Percentiles rank a stretch among this genome's conserved stretches.
These are phyloP conservation scores for Torymus auratus DNA, from an alignment of 2,888 invertebrate species.

Conservation along the genomic window DNA sequence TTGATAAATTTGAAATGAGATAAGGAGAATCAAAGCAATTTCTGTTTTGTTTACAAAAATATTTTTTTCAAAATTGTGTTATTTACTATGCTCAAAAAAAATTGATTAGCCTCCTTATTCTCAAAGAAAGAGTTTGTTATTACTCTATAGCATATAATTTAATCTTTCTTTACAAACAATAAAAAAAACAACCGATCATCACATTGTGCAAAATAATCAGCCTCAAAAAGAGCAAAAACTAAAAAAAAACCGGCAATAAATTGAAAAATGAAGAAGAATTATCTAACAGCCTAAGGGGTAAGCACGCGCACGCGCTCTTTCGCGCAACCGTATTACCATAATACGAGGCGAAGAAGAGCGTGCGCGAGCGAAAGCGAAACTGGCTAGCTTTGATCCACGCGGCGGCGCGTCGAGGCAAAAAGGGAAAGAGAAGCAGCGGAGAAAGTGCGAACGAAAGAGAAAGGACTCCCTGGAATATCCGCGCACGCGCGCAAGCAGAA, in stretches of 20 bases:
- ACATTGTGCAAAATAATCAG: too few species aligned
- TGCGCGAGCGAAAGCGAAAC: conserved; percentile 34
- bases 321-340: conserved; percentile 48
- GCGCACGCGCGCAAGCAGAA: not conserved
- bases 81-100: too few species aligned
- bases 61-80: too few species aligned
- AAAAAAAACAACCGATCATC: too few species aligned
- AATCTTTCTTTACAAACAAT: too few species aligned
- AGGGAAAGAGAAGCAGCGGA: conserved; percentile 28
- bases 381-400: conserved; percentile 13
- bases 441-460: conserved; percentile 49
- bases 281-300: conserved; percentile 20
- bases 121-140: too few species aligned
- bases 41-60: too few species aligned
- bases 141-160: too few species aligned
- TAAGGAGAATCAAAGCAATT: too few species aligned
- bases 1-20: too few species aligned
- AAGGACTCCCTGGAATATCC: conserved; percentile 13
- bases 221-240: not conserved
- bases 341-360: conserved; percentile 26
- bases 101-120: too few species aligned
- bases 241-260: not conserved
- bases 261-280: not conserved
- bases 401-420: not conserved
- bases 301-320: not conserved